phyloP scores from a whole-genome alignment of 2,888 invertebrate species.

The Thysanoteuthis rhombus region DNA sequence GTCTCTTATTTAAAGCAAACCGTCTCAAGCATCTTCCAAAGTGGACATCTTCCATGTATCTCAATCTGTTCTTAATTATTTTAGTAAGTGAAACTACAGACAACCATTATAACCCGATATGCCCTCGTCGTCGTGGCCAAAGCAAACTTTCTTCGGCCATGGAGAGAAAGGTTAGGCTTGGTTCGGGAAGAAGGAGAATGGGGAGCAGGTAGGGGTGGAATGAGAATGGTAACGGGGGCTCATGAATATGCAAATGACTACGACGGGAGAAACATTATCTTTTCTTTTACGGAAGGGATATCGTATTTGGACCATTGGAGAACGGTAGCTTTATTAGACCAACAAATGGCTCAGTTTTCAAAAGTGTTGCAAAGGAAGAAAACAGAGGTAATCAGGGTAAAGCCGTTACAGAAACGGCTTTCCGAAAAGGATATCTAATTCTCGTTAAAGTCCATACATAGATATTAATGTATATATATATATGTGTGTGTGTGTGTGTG shows the following conservation, averaged over 20 bases:
- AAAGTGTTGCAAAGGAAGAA: background rate
- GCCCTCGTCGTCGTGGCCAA: too few species aligned
- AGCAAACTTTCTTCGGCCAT: background rate
- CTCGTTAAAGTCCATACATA: background rate
- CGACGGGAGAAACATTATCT: background rate
- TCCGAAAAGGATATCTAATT: background rate
- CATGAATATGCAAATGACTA: background rate
- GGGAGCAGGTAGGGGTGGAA: background rate
- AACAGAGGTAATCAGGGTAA: background rate
- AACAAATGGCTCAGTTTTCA: background rate
- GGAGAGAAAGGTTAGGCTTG: too few species aligned
- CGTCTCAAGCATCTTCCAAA: background rate
- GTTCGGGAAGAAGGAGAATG: background rate
- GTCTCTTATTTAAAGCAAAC: background rate
- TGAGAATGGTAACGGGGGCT: too few species aligned
- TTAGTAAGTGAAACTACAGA: background rate
- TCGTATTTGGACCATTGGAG: background rate
- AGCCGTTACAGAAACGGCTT: background rate
- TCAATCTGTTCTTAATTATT: conserved; percentile 12
- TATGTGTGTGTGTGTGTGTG: background rate
- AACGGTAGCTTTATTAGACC: background rate
- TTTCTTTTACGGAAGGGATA: background rate
- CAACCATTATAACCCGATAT: background rate
- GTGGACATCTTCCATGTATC: background rate
- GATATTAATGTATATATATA: too few species aligned